Conservation (phyloP, 1,140 invertebrate species). For the Drosophila bocqueti region DNA sequence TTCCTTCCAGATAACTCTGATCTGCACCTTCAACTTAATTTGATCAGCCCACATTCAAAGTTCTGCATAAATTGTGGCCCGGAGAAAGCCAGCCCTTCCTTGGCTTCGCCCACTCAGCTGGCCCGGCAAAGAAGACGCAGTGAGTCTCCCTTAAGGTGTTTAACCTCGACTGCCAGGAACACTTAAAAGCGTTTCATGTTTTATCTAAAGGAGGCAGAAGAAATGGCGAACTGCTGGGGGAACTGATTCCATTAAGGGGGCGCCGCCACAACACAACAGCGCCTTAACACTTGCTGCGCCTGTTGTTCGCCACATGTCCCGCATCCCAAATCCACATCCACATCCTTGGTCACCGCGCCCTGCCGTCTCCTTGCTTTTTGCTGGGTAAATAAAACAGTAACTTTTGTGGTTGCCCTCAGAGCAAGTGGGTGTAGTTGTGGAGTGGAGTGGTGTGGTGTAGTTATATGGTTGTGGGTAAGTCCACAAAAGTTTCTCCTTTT, state of each 20-base stretch:
- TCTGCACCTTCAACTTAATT: conserved; percentile 15
- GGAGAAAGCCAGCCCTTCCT: conserved; percentile 6
- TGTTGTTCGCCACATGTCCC: conserved; percentile 50
- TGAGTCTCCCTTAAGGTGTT: conserved; percentile 51
- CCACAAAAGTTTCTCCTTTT: conserved; percentile 46
- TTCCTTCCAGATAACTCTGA: not conserved
- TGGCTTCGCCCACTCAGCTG: conserved; percentile 25
- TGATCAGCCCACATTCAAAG: conserved; percentile 23
- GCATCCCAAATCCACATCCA: conserved; percentile 27
- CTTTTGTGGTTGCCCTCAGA: conserved; percentile 59
- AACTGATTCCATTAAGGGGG: conserved; percentile 58
- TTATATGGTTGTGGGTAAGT: conserved; percentile 9
- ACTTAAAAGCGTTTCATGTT: conserved; percentile 72
- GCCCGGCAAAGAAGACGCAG: conserved; percentile 15
- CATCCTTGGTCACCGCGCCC: conserved; percentile 20
- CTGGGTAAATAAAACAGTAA: conserved; percentile 65
- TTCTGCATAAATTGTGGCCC: conserved; percentile 18
- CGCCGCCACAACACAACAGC: conserved; percentile 45
- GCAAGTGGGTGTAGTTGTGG: conserved; percentile 32
- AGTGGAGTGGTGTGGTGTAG: conserved; percentile 11
- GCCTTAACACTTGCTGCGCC: conserved; percentile 47
- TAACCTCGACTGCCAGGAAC: conserved; percentile 58
- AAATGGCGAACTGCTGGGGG: conserved; percentile 18
- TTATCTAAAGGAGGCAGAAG: conserved; percentile 44
- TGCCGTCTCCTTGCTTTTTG: not conserved